phyloP scores from a whole-genome alignment of 2,888 invertebrate genomes.

The Catocala fraxini region DNA sequence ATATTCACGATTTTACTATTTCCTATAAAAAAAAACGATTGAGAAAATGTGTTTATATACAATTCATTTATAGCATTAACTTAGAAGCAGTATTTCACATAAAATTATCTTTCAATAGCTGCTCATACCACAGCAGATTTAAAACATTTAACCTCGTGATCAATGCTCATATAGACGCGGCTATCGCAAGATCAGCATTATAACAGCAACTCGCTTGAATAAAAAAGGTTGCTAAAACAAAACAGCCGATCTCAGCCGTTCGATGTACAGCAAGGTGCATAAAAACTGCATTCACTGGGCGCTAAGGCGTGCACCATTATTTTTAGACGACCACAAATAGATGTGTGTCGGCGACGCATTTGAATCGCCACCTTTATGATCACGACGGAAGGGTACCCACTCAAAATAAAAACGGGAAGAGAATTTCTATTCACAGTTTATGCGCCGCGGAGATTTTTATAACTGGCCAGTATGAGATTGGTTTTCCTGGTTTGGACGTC shows the following conservation, averaged over 20 bases:
- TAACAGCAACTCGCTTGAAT: not conserved
- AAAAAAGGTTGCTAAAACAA: slow-evolving; percentile 24
- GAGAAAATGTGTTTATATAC: no score
- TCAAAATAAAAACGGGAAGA: slow-evolving; percentile 52
- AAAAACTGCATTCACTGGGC: slow-evolving; percentile 75
- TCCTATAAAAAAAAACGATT: no score
- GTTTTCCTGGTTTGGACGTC: slow-evolving; percentile 5
- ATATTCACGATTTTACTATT: no score
- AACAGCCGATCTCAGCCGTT: slow-evolving; percentile 48
- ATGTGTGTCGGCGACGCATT: slow-evolving; percentile 71
- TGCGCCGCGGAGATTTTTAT: slow-evolving; percentile 14
- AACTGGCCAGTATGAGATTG: slow-evolving; percentile 1
- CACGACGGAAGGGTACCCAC: slow-evolving; percentile 51
- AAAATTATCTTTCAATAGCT: not conserved
- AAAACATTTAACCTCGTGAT: not conserved
- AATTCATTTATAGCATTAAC: no score
- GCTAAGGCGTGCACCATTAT: slow-evolving; percentile 68
- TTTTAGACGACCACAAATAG: slow-evolving; percentile 78
- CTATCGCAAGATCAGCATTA: not conserved
- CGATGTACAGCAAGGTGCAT: slow-evolving; percentile 68
- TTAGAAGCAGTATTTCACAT: no score
- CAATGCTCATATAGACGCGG: not conserved
- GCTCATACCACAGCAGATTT: not conserved
- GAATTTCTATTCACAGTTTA: slow-evolving; percentile 34
- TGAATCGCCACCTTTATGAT: slow-evolving; percentile 59